A percentile compares a stretch with the other conserved stretches of the same genome.
These are phyloP conservation scores for Venustaconcha ellipsiformis DNA, from an alignment of 1,140 invertebrate genomes.

Conservation along the genomic window DNA sequence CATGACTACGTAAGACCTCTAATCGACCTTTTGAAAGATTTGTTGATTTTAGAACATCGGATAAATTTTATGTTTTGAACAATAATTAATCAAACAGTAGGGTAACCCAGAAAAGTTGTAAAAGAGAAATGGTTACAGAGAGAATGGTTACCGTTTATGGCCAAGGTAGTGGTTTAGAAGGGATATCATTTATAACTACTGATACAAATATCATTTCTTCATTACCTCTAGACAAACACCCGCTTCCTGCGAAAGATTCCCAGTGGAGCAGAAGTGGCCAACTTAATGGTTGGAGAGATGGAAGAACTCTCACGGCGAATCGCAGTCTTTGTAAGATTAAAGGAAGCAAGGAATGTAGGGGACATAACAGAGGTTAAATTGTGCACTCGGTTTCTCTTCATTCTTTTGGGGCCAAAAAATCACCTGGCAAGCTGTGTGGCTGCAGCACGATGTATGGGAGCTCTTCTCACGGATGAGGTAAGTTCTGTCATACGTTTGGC, in stretches of 20 bases:
- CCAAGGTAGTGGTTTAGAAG: background rate
- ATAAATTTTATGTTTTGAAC: background rate
- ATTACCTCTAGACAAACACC: conserved; percentile 55
- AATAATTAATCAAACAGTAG: background rate
- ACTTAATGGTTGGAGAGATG: conserved; percentile 97
- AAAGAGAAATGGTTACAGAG: background rate
- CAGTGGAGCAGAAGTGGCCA: conserved; percentile 94
- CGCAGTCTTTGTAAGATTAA: conserved; percentile 34
- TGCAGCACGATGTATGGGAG: conserved; percentile 94
- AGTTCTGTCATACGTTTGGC: conserved; percentile 6
- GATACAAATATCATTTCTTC: background rate
- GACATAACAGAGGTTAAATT: conserved; percentile 95
- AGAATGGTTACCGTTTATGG: background rate
- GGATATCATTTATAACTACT: background rate
- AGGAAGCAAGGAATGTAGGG: conserved; percentile 86
- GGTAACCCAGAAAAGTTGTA: background rate
- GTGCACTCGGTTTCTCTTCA: conserved; percentile 95
- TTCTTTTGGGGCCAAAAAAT: conserved; percentile 90
- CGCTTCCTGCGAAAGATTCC: conserved; percentile 84
- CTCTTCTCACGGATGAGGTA: conserved; percentile 92
- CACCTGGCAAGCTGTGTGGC: conserved; percentile 88
- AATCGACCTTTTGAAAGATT: too few relatives aligned
- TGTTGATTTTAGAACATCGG: too few relatives aligned
- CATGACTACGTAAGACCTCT: too few relatives aligned
- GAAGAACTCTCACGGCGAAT: conserved; percentile 31